Evolutionary conservation across 2,888 invertebrate genomes (phyloP).

Genomic region (Siphonodentalium dalli): DNA sequence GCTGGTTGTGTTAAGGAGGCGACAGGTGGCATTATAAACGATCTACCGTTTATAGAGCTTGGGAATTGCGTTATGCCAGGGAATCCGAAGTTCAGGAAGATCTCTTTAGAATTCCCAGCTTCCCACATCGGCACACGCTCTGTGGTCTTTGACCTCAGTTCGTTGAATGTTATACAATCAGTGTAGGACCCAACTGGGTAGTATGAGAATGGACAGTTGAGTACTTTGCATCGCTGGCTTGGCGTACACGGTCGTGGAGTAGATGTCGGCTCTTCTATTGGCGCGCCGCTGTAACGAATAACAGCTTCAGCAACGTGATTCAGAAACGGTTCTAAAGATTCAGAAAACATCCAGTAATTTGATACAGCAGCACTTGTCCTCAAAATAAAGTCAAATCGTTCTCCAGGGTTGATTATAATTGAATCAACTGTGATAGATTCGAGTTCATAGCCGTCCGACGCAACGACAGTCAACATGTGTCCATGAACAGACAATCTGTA

Average conservation of each 20-base stretch:
- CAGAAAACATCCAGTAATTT: slow-evolving; percentile 49
- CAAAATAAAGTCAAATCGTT: slow-evolving; percentile 47
- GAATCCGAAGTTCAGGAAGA: slow-evolving; percentile 45
- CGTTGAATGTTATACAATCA: slow-evolving; percentile 29
- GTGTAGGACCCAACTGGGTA: slow-evolving; percentile 8
- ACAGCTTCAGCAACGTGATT: slow-evolving; percentile 32
- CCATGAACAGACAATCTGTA: slow-evolving; percentile 42
- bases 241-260: slow-evolving; percentile 24
- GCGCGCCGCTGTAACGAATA: slow-evolving; percentile 34
- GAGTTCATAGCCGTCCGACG: slow-evolving; percentile 40
- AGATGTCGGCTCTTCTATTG: slow-evolving; percentile 25
- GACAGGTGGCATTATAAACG: slow-evolving; percentile 7
- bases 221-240: slow-evolving; percentile 24
- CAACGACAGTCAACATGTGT: slow-evolving; percentile 38
- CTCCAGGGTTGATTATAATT: slow-evolving; percentile 44
- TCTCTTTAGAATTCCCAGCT: slow-evolving; percentile 30
- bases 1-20: slow-evolving; percentile 12
- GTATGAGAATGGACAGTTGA: slow-evolving; percentile 38
- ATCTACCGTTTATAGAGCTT: slow-evolving; percentile 21
- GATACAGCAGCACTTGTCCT: slow-evolving; percentile 30
- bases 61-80: slow-evolving; percentile 20
- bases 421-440: slow-evolving; percentile 33
- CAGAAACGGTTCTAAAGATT: slow-evolving; percentile 30
- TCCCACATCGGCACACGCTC: slow-evolving; percentile 13
- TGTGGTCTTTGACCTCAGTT: slow-evolving; percentile 9